A percentile compares a stretch with the other conserved stretches of the same genome.
These are phyloP conservation scores for Vidua macroura DNA, from an alignment of 2,113 vertebrate genomes.

Conservation along the genomic window DNA sequence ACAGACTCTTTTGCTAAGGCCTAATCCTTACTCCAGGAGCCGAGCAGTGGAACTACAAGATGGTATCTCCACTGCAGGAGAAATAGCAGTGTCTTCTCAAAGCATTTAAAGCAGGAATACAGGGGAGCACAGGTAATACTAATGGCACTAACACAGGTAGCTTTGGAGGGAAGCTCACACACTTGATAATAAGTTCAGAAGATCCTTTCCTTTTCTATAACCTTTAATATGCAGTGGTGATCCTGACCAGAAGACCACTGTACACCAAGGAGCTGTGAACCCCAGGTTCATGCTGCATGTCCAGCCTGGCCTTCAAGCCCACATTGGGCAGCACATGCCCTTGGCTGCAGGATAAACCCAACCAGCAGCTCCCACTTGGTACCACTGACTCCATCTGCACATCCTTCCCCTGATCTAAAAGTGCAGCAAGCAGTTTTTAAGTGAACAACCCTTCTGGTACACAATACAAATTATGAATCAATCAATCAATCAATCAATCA, in stretches of 20 bases:
- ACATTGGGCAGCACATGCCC: accelerated
- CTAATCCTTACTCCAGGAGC: not conserved
- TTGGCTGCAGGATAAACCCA: not conserved
- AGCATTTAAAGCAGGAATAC: not conserved
- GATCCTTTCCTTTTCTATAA: not conserved
- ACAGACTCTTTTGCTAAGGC: not conserved
- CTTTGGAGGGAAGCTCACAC: not conserved
- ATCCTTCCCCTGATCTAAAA: not conserved
- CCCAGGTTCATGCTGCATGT: not conserved
- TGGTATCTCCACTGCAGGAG: not conserved
- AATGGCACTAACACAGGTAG: not conserved
- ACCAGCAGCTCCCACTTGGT: not conserved
- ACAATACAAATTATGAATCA: not conserved
- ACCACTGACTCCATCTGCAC: not conserved
- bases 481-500: not conserved
- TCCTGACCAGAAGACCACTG: not conserved
- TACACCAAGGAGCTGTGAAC: not conserved
- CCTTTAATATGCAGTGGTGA: not conserved
- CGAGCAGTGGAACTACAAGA: not conserved
- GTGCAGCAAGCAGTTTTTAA: not conserved
- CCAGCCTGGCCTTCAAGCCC: no score
- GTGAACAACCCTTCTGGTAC: not conserved
- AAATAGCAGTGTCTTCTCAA: not conserved
- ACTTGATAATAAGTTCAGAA: not conserved
- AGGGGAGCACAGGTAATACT: not conserved